Evolutionary conservation across 2,888 invertebrate species (phyloP).

Genomic region (Platypus cylindrus): DNA sequence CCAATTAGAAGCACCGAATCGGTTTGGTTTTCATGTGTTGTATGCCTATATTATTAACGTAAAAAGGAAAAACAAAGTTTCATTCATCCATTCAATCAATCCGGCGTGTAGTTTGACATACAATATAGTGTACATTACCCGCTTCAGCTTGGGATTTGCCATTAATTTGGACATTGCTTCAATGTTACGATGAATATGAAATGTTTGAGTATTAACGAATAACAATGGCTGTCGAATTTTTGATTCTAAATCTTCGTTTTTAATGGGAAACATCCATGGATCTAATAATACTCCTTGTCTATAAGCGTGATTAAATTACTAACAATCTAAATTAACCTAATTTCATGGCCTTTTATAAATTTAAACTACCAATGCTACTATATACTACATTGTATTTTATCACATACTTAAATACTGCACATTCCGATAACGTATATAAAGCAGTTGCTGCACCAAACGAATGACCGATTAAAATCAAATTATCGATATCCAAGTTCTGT

Average conservation of each 20-base stretch:
- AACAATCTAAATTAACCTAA: too few species aligned
- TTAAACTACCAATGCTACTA: too few species aligned
- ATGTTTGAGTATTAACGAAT: conserved; percentile 46
- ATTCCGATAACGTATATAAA: conserved; percentile 40
- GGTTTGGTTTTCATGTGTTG: conserved; percentile 39
- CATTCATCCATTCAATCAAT: too few species aligned
- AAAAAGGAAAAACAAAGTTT: neutral
- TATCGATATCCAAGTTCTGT: conserved; percentile 35
- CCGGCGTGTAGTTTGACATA: too few species aligned
- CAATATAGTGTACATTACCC: conserved; percentile 36
- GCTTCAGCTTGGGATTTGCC: conserved; percentile 16
- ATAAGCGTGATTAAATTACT: conserved; percentile 11
- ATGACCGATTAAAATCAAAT: conserved; percentile 45
- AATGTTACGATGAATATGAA: conserved; percentile 42
- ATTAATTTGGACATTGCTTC: conserved; percentile 36
- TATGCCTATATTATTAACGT: conserved; percentile 24
- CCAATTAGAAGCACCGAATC: conserved; percentile 36
- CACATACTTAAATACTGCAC: conserved; percentile 40
- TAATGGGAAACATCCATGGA: conserved; percentile 50
- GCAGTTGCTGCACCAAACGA: conserved; percentile 54
- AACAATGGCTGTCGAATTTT: conserved; percentile 38
- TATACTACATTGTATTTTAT: too few species aligned
- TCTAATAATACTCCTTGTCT: conserved; percentile 43
- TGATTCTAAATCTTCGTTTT: conserved; percentile 33
- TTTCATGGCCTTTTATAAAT: too few species aligned